Base-by-base conservation (phyloP, 2,113 vertebrate species). In the Hemicordylus capensis region DNA sequence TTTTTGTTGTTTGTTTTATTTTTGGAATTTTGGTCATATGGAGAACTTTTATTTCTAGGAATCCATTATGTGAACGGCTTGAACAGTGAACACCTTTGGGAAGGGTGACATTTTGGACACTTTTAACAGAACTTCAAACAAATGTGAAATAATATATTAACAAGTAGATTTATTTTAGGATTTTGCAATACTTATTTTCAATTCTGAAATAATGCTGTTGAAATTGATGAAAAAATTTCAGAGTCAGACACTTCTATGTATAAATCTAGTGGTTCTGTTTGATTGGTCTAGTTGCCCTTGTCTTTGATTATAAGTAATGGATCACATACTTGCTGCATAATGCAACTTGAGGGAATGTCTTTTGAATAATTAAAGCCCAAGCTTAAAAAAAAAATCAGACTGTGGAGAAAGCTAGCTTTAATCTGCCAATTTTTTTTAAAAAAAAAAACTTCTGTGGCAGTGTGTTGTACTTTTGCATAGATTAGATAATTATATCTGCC, bases 401-500 rank as follows among this genome's bases (percentile, higher is more conserved):
- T 46, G 12, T 28, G n/a, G 12, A 39, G 76, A 59, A 77, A 77
- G 22, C 15, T 28, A 37, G 34, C 34, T 59, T 58, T 58, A 77
- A 59, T 77, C 54, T 28, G 24, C 28, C 76, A 77, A 59, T 77
- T 39, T 37, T 24, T 24, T 24, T 24, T 34, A 76, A 76, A 76
- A 76, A 76, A 51, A 51, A 51, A 6, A 51, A 51, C 48, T 54
- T 54, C 51, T 39, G 26, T 76, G 34, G 37, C 54, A 56, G 34
- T 59, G 34, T 59, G 12, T 76, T 26, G 11, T 42, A 28, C 74
- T 59, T 54, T 61, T 9, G 81, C 82, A 26, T 14, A 84, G 56
- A 76, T 80, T 74, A 77, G 69, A 63, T 81, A 83, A 90, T 89
- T 84, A 76, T 42, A 73, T 20, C 76, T 91, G 67, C 81, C 39